These are phyloP conservation scores for Brachionus rubens DNA, from an alignment of 1,140 invertebrate species.

Conservation along the genomic window DNA sequence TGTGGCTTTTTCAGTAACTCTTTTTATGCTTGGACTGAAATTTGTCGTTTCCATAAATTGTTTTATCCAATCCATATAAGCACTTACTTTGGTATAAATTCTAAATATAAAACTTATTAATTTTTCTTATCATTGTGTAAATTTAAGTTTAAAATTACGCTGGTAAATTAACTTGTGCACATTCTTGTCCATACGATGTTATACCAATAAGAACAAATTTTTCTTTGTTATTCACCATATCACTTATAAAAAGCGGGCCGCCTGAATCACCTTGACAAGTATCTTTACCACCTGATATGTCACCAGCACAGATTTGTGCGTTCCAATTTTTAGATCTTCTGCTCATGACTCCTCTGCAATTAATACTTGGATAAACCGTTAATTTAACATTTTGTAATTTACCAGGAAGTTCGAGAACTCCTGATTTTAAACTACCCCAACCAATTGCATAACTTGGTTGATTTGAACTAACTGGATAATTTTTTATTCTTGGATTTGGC, in stretches of 20 bases:
- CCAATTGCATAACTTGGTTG: background rate
- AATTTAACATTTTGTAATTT: background rate
- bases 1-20: too few relatives aligned
- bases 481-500: background rate
- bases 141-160: background rate
- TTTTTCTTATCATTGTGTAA: background rate
- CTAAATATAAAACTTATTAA: background rate
- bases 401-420: background rate
- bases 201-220: background rate
- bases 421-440: background rate
- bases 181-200: background rate
- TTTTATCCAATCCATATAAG: background rate
- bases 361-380: background rate
- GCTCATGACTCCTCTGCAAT: background rate
- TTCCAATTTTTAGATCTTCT: background rate
- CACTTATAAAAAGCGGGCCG: background rate
- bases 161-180: background rate
- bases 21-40: too few relatives aligned
- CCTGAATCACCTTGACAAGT: constrained; percentile 19
- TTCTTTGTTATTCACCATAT: background rate
- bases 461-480: background rate
- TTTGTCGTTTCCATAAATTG: background rate
- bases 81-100: background rate
- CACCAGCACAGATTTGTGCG: background rate
- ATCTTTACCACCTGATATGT: background rate